Evolutionary conservation across 1,140 invertebrate species (phyloP).

Genomic region (Bombyx mori): ASM3026992v2 NC_085107.1:7182001-7182500

Average conservation of each 20-base stretch:
- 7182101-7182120: slow-evolving; percentile 55
- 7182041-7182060: slow-evolving; percentile 55
- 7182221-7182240: slow-evolving; percentile 22
- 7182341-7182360: slow-evolving; percentile 4
- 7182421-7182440: too few species aligned
- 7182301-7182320: slow-evolving; percentile 4
- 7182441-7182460: too few species aligned
- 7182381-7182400: slow-evolving; percentile 6
- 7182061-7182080: slow-evolving; percentile 46
- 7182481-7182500: too few species aligned
- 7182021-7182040: slow-evolving; percentile 26
- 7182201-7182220: slow-evolving; percentile 9
- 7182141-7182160: slow-evolving; percentile 39
- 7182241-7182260: slow-evolving; percentile 22
- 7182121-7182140: slow-evolving; percentile 58
- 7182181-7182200: slow-evolving; percentile 37
- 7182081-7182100: slow-evolving; percentile 44
- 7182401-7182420: slow-evolving; percentile 10
- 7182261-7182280: slow-evolving; percentile 3
- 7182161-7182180: slow-evolving; percentile 42
- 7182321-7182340: slow-evolving; percentile 2
- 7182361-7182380: slow-evolving; percentile 6
- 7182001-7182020: slow-evolving; percentile 63
- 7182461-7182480: too few species aligned
- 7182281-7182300: slow-evolving; percentile 7